Base-by-base conservation (phyloP, 1,140 invertebrate species). In the Macrosteles quadrilineatus region DNA sequence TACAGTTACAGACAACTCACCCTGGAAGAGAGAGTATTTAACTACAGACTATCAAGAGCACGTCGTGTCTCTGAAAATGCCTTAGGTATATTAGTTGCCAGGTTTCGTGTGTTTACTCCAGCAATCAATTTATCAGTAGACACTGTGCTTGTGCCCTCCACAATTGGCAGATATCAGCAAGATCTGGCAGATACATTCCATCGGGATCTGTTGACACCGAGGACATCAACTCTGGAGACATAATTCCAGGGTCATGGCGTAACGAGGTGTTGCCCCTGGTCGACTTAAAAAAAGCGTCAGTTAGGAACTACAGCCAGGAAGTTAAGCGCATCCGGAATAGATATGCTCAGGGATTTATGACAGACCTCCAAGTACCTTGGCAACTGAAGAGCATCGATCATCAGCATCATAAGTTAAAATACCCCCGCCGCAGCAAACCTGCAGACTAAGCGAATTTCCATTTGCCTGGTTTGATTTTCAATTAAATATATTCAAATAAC, bases 381-480 rank as follows among this genome's bases (percentile, higher is more conserved):
- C 47, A 53, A 53, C 47, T 53, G 47, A 53, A 53, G 47, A 53
- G 47, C 47, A 53, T 53, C 47, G 47, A 53, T 53, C n/a, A 53
- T 53, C 47, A 53, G 47, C 32, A 36, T 36, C 32, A 36, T 36
- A 36, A 36, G 32, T 36, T 6, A 36, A n/a, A n/a, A n/a, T n/a
- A n/a, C n/a, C n/a, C n/a, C n/a, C n/a, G n/a, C n/a, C n/a, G n/a
- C n/a, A n/a, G n/a, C n/a, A n/a, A n/a, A n/a, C n/a, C n/a, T n/a
- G n/a, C n/a, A n/a, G n/a, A n/a, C n/a, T n/a, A n/a, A n/a, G n/a
- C n/a, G n/a, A n/a, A n/a, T n/a, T n/a, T n/a, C n/a, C n/a, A n/a
- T n/a, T n/a, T n/a, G n/a, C n/a, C n/a, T n/a, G n/a, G n/a, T n/a
- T n/a, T n/a, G n/a, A n/a, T n/a, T n/a, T n/a, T n/a, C n/a, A n/a